phyloP scores from a whole-genome alignment of 92 coral and sea anemone genomes.

The Hydrozoanthus gracilis region DNA sequence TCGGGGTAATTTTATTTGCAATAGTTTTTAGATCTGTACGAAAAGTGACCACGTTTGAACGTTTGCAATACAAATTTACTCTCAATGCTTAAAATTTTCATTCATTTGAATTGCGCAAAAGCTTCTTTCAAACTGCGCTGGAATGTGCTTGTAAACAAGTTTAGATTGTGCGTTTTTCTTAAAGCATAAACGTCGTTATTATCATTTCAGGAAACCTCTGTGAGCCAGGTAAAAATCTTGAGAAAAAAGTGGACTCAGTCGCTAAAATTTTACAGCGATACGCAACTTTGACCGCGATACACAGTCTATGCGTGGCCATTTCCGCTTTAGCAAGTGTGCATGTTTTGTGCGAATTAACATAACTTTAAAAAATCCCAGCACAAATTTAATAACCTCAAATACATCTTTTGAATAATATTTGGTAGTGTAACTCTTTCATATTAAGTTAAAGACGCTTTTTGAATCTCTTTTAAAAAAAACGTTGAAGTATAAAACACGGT shows the following conservation, averaged over 20 bases:
- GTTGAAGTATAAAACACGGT: too few relatives aligned
- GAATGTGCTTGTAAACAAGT: not conserved
- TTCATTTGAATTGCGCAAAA: not conserved
- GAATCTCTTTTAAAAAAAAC: too few relatives aligned
- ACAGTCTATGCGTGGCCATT: not conserved
- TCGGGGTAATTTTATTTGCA: not conserved
- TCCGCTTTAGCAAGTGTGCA: slow-evolving; percentile 24
- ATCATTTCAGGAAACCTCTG: not conserved
- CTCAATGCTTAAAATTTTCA: not conserved
- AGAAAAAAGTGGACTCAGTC: not conserved
- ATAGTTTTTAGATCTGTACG: not conserved
- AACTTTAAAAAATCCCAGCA: not conserved
- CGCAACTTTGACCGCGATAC: not conserved
- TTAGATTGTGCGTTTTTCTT: not conserved
- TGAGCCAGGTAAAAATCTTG: not conserved
- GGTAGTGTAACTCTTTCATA: not conserved
- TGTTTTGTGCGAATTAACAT: not conserved
- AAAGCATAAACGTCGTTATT: not conserved
- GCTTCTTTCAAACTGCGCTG: not conserved
- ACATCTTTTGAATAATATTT: not conserved
- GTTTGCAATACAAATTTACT: not conserved
- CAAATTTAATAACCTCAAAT: not conserved
- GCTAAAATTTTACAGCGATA: not conserved
- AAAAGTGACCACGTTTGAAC: not conserved
- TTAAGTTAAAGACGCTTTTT: not conserved